Evolutionary conservation across 2,888 invertebrate species (phyloP).

Genomic region (Tanytarsus gracilentus): DNA sequence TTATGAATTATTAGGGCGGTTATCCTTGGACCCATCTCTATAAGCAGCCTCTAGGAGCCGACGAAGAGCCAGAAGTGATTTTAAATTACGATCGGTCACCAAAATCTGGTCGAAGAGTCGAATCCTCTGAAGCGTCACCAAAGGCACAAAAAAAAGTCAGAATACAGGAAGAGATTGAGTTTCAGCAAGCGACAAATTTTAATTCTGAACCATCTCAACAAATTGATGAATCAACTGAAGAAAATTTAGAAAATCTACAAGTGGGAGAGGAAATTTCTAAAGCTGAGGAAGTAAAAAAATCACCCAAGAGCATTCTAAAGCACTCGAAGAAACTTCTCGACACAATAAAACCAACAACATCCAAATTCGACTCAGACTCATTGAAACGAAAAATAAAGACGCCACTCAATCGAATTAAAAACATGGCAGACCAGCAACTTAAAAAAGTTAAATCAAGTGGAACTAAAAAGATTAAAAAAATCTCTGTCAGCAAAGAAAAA

Average conservation of each 20-base stretch:
- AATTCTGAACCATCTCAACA: constrained; percentile 33
- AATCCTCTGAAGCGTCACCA: constrained; percentile 39
- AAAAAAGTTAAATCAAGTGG: constrained; percentile 44
- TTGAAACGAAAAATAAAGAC: constrained; percentile 25
- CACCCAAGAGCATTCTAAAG: constrained; percentile 49
- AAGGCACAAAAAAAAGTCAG: constrained; percentile 43
- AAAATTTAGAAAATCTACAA: background rate
- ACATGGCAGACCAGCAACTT: constrained; percentile 53
- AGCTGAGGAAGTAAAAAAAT: constrained; percentile 31
- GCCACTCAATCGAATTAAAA: constrained; percentile 45
- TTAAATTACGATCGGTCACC: constrained; percentile 34
- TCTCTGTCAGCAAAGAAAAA: constrained; percentile 42
- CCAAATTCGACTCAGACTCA: constrained; percentile 31
- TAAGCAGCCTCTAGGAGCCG: constrained; percentile 51
- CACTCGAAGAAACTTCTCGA: constrained; percentile 41
- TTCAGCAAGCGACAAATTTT: constrained; percentile 42
- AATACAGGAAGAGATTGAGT: constrained; percentile 42
- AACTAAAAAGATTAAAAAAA: constrained; percentile 38
- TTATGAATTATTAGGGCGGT: constrained; percentile 46
- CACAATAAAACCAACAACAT: constrained; percentile 28
- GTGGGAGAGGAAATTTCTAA: background rate
- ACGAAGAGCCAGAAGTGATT: constrained; percentile 43
- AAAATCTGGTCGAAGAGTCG: constrained; percentile 35
- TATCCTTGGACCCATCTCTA: constrained; percentile 75
- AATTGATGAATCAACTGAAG: background rate